Evolutionary conservation across 1,140 invertebrate genomes (phyloP).

Genomic region (Drosophila rhopaloa): DNA sequence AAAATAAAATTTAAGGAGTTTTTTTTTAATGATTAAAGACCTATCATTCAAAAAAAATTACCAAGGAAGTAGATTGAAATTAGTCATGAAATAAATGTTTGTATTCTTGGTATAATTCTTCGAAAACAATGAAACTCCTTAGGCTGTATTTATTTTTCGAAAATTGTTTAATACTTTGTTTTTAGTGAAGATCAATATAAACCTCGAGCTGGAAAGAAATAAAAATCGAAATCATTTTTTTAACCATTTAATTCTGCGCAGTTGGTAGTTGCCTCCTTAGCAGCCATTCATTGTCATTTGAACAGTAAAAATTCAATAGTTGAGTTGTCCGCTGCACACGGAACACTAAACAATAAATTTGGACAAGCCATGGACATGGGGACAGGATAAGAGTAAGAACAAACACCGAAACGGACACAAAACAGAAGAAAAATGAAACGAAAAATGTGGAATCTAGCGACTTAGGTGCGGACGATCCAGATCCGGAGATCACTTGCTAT

Average conservation of each 20-base stretch:
- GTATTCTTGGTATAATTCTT: no score
- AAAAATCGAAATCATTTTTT: neutral
- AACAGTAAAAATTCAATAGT: neutral
- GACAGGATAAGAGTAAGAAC: neutral
- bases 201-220: neutral
- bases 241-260: slow-evolving; percentile 22
- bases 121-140: no score
- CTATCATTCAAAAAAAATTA: no score
- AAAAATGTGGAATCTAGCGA: slow-evolving; percentile 1
- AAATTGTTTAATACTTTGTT: no score
- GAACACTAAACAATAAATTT: slow-evolving; percentile 29
- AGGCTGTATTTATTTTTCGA: no score
- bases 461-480: slow-evolving; percentile 3
- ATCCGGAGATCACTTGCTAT: slow-evolving; percentile 47
- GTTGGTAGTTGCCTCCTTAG: neutral
- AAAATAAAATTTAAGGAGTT: no score
- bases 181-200: no score
- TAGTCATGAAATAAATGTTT: no score
- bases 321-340: neutral
- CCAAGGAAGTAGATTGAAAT: no score
- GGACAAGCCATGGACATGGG: slow-evolving; percentile 2
- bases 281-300: neutral
- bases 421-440: slow-evolving; percentile 8
- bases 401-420: neutral
- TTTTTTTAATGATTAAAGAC: no score